Evolutionary conservation across 2,113 vertebrate genomes (phyloP).

Genomic region (Etia nguti): DNA sequence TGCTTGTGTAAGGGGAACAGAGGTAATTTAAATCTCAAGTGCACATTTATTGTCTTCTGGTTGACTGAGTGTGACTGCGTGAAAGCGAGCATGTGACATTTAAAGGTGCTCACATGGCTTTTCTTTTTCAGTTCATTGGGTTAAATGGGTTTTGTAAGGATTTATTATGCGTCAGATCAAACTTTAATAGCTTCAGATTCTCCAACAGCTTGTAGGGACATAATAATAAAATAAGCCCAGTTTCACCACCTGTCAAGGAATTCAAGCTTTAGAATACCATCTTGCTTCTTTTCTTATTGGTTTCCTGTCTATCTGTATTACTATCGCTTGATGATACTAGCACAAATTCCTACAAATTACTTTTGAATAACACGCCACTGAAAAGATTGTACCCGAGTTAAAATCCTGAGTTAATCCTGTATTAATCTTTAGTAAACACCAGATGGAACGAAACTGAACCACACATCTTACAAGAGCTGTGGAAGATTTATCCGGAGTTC

Average conservation of each 20-base stretch:
- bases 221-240: neutral
- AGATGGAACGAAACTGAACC: neutral
- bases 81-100: neutral
- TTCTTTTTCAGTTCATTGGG: neutral
- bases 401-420: neutral
- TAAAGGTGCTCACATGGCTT: neutral
- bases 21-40: constrained; percentile 12
- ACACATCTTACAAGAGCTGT: neutral
- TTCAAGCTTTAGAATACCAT: neutral
- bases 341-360: neutral
- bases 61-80: neutral
- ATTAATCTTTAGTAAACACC: neutral
- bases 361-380: neutral
- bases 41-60: constrained; percentile 10
- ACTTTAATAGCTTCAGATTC: neutral
- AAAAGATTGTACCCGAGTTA: neutral
- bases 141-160: neutral
- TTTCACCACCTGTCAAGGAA: neutral
- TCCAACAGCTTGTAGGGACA: neutral
- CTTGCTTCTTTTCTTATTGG: neutral
- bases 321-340: neutral
- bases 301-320: neutral
- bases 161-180: neutral
- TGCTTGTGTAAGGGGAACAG: neutral
- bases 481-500: neutral